Evolutionary conservation across 2,888 invertebrate genomes (phyloP).

Genomic region (Cryptus viduatorius): DNA sequence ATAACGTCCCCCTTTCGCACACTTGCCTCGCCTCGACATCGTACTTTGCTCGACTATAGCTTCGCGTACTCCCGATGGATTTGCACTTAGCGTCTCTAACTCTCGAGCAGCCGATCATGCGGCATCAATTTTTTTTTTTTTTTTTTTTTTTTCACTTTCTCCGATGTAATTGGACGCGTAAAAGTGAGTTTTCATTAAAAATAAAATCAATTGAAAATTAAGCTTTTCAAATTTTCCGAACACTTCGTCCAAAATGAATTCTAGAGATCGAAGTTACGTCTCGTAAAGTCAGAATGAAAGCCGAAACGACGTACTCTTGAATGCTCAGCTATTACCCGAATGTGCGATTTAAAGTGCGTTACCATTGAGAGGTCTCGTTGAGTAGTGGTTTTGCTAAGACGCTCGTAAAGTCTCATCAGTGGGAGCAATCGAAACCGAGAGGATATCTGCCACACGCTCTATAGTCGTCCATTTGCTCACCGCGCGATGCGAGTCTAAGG

Average conservation of each 20-base stretch:
- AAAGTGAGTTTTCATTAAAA: not conserved
- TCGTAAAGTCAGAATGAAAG: not conserved
- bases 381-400: slow-evolving; percentile 15
- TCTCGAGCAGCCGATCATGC: slow-evolving; percentile 15
- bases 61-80: slow-evolving; percentile 11
- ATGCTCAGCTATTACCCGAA: not conserved
- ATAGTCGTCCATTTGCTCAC: slow-evolving; percentile 64
- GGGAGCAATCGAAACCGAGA: slow-evolving; percentile 73
- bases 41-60: slow-evolving; percentile 28
- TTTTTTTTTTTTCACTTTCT: not conserved
- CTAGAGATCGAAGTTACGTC: not conserved
- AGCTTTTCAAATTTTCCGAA: not conserved
- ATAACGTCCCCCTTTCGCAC: slow-evolving; percentile 44
- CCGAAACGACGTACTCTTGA: not conserved
- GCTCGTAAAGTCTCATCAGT: slow-evolving; percentile 78
- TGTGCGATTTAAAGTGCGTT: not conserved
- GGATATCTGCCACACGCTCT: not conserved
- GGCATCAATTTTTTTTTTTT: not conserved
- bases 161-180: not conserved
- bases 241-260: not conserved
- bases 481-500: slow-evolving; percentile 70
- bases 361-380: not conserved
- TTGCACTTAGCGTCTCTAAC: slow-evolving; percentile 38
- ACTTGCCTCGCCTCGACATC: slow-evolving; percentile 34
- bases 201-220: not conserved